phyloP scores from a whole-genome alignment of 2,113 vertebrate species.

The Microcebus griseorufus region DNA sequence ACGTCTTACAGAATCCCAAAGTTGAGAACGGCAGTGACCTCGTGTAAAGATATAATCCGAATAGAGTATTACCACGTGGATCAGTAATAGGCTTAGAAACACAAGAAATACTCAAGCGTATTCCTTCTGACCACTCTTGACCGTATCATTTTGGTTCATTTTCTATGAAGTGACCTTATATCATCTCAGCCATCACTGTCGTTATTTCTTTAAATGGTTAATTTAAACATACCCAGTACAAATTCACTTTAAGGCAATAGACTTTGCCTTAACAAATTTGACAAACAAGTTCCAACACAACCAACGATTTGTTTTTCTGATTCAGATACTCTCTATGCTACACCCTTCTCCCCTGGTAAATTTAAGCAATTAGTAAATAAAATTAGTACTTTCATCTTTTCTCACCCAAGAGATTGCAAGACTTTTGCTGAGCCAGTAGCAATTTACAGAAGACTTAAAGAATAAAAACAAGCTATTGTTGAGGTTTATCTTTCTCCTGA shows the following conservation, averaged over 20 bases:
- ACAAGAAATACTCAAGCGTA: background rate
- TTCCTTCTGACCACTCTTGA: background rate
- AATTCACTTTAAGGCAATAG: background rate
- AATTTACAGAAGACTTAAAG: background rate
- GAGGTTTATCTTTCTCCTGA: background rate
- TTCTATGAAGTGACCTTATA: background rate
- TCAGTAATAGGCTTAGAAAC: background rate
- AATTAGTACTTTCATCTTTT: constrained; percentile 20
- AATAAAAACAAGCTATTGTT: background rate
- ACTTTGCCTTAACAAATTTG: background rate
- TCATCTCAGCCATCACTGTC: background rate
- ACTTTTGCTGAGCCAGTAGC: background rate
- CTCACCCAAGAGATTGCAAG: background rate
- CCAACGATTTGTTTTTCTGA: background rate
- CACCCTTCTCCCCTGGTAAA: background rate
- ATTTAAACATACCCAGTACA: background rate
- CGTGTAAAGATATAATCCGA: background rate
- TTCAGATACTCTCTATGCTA: background rate
- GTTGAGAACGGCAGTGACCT: background rate
- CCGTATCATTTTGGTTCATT: background rate
- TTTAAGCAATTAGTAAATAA: constrained; percentile 29
- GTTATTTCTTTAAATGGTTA: background rate
- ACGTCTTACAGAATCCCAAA: background rate
- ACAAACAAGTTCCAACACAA: background rate
- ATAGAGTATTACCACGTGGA: background rate